phyloP scores from a whole-genome alignment of 2,113 vertebrate species.

The Microcebus griseorufus region DNA sequence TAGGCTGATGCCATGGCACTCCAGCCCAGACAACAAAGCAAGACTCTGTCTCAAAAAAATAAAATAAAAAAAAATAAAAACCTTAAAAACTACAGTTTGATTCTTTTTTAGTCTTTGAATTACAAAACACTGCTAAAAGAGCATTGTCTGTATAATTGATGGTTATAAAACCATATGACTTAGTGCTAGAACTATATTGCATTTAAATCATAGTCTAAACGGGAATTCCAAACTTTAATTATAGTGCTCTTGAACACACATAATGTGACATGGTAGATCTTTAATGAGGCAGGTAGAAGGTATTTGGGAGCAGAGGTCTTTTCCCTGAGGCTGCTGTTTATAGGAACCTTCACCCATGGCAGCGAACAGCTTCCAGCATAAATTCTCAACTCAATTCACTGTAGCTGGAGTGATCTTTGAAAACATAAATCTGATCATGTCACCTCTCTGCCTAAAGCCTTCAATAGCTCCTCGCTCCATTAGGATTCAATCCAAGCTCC shows the following conservation, averaged over 20 bases:
- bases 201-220: constrained; percentile 14
- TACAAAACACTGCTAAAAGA: background rate
- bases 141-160: background rate
- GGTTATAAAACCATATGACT: background rate
- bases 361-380: background rate
- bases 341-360: background rate
- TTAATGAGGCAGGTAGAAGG: background rate
- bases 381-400: background rate
- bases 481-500: constrained; percentile 7
- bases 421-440: constrained; percentile 28
- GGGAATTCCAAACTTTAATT: background rate
- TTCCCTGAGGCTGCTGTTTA: background rate
- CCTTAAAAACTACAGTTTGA: background rate
- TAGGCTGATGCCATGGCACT: too few relatives aligned
- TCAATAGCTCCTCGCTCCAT: background rate
- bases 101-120: background rate
- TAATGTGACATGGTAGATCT: background rate
- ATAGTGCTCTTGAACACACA: background rate
- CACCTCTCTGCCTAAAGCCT: background rate
- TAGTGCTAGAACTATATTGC: background rate
- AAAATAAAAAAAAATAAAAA: background rate
- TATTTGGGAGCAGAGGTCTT: background rate
- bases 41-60: too few relatives aligned
- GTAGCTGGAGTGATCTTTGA: background rate
- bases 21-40: too few relatives aligned